A percentile compares a stretch with the other conserved stretches of the same genome.
phyloP scores from a whole-genome alignment of 2,888 invertebrate genomes.

The Drosophila siamana region DNA sequence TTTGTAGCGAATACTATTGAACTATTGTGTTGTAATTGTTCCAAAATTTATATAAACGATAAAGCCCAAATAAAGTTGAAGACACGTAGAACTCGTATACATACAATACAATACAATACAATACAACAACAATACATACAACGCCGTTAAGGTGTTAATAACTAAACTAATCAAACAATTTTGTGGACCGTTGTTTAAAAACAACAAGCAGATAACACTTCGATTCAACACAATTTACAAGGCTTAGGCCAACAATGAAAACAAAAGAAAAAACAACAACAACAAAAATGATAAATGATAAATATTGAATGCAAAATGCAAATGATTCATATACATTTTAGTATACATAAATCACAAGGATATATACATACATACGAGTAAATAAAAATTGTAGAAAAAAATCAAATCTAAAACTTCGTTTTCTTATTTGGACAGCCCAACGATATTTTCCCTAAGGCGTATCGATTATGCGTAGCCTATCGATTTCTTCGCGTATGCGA shows the following conservation, averaged over 20 bases:
- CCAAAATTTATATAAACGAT: slow-evolving; percentile 34
- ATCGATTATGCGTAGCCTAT: neutral
- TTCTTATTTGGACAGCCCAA: too few relatives aligned
- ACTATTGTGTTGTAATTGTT: slow-evolving; percentile 64
- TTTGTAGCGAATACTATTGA: slow-evolving; percentile 52
- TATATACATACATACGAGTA: slow-evolving; percentile 44
- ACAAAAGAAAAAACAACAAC: slow-evolving; percentile 1
- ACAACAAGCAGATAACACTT: slow-evolving; percentile 32
- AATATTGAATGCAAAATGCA: slow-evolving; percentile 28
- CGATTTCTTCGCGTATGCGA: neutral
- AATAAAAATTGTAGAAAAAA: slow-evolving; percentile 54
- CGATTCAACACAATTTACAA: slow-evolving; percentile 49
- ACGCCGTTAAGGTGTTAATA: slow-evolving; percentile 28
- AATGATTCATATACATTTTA: slow-evolving; percentile 49
- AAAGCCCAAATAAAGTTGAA: slow-evolving; percentile 42
- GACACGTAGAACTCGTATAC: slow-evolving; percentile 37
- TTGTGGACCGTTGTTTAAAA: slow-evolving; percentile 47
- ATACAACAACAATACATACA: slow-evolving; percentile 19
- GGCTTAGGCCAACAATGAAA: slow-evolving; percentile 23
- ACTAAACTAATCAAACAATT: slow-evolving; percentile 48
- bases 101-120: slow-evolving; percentile 24
- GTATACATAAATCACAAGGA: slow-evolving; percentile 42
- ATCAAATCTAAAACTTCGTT: slow-evolving; percentile 26
- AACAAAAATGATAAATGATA: slow-evolving; percentile 5
- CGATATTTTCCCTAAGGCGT: too few relatives aligned